Conservation (phyloP, 2,113 vertebrate species). For the Sylvia atricapilla region DNA sequence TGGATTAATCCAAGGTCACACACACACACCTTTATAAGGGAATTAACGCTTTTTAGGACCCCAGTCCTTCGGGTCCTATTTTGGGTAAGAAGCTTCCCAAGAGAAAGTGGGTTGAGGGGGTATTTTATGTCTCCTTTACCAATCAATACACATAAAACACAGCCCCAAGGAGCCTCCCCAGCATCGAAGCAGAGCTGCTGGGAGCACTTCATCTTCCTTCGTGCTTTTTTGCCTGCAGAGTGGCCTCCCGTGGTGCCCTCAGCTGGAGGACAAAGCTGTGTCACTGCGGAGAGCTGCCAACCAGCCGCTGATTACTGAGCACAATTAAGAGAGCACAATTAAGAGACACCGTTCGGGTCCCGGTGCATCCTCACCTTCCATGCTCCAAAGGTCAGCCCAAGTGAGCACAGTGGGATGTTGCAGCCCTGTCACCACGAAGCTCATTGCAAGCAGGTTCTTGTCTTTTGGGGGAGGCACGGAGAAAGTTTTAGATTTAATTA, state of each 20-base stretch:
- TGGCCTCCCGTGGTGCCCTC: background rate
- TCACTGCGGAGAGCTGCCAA: constrained; percentile 11
- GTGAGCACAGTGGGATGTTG: background rate
- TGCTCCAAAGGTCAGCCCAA: constrained; percentile 2
- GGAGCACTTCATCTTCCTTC: background rate
- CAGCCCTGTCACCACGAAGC: background rate
- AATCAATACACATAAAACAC: background rate
- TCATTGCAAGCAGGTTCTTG: background rate
- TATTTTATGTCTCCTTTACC: background rate
- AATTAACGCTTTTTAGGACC: background rate
- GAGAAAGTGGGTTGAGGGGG: background rate
- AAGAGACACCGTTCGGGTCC: background rate
- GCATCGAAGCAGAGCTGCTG: background rate
- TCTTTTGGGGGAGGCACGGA: background rate
- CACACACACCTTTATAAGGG: background rate
- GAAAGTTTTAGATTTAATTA: background rate
- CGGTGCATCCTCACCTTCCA: background rate
- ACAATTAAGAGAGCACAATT: constrained; percentile 37
- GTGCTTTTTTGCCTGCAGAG: background rate
- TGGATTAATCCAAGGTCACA: background rate
- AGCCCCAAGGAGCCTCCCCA: background rate
- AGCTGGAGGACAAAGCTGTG: constrained; percentile 43
- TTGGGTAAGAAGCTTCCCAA: background rate
- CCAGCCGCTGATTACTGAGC: background rate
- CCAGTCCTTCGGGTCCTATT: background rate